Evolutionary conservation across 2,888 invertebrate genomes (phyloP), one percentile per base, ranked within the genome.

Genomic region (Mythimna vitellina): DNA sequence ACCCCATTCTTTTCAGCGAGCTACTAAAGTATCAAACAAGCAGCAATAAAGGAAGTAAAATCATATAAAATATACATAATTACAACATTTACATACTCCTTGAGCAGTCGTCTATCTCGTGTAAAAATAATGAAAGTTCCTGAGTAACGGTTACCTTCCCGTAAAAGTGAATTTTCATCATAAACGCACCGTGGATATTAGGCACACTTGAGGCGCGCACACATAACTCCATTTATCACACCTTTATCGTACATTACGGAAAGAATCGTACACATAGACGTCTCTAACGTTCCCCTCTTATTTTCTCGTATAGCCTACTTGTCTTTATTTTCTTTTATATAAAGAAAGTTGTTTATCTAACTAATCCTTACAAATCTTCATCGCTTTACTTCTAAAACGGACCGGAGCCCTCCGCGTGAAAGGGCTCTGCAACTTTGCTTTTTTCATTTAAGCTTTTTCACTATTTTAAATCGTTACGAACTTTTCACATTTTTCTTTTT

Each of bases 191-290:
- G 60, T 71, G 84, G 78, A 87, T 88, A 89, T 88, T 86, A 88
- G 84, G 72, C 80, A 76, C 78, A 85, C 76, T 84, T 75, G 76
- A 76, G 67, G 76, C 84, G 70, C 72, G 74, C 80, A 80, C 76
- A 79, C 73, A 81, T 81, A 78, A 69, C 76, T 85, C 79, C 86
- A 89, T 89, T 87, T 88, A 88, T 89, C 88, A 89, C 80, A 86
- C 83, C 86, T 84, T 89, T 83, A 85, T 85, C 83, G 78, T 76
- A 81, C 77, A 73, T 81, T 80, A 80, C 80, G 79, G 82, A 85
- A 80, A 86, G 83, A 83, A 80, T 81, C 84, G 54, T 63, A 73
- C 78, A 74, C 71, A 67, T 68, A 83, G 76, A 75, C 70, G 54
- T 64, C 69, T 65, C 51, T 49, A 69, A 69, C 65, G 65, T 10